Base-by-base conservation (phyloP, 1,140 invertebrate species). In the Tetramorium simillimum region DNA sequence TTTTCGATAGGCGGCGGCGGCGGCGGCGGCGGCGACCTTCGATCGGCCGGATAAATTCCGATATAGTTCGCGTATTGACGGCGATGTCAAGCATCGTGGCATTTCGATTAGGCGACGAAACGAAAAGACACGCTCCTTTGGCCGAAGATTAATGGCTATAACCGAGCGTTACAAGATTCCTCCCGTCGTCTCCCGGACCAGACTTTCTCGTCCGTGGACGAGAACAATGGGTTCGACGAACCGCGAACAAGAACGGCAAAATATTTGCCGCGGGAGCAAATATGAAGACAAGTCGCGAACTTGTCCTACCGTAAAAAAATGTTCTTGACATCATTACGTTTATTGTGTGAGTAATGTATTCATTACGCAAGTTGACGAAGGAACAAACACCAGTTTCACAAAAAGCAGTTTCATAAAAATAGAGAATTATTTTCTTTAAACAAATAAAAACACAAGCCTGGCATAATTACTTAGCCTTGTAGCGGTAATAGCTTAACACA, bases 41-140 rank as follows among this genome's bases (percentile, higher is more conserved):
- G 77, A 81, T 86, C 72, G 60, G 33, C 43, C 60, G 65, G 51
- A 86, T 86, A 86, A 72, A 86, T 89, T 78, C 73, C 63, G 40
- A 18, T 75, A 84, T 75, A 53, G 40, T 84, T 84, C 40, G 53
- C 40, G 53, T 62, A 75, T 84, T 73, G 78, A 72, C 24, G 53
- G 51, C 69, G 56, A 37, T 21, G 53, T 80, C 77, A 49, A n/a
- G 33, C 78, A 21, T 9, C 33, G 65, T 72, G 51, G 67, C 53
- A 69, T 75, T 84, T 60, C 69, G 80, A 84, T 84, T 73, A 73
- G 51, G 24, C 80, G 80, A 82, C 80, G 51, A 82, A 72, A 72
- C 24, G 67, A 28, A 46, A 33, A 58, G 37, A 60, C 37, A 40
- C 37, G 24, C 18, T 73, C 67, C 67, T 72, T 51, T 12, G 51